Conservation (phyloP, 2,888 invertebrate species). For the Hetaerina titia region DNA sequence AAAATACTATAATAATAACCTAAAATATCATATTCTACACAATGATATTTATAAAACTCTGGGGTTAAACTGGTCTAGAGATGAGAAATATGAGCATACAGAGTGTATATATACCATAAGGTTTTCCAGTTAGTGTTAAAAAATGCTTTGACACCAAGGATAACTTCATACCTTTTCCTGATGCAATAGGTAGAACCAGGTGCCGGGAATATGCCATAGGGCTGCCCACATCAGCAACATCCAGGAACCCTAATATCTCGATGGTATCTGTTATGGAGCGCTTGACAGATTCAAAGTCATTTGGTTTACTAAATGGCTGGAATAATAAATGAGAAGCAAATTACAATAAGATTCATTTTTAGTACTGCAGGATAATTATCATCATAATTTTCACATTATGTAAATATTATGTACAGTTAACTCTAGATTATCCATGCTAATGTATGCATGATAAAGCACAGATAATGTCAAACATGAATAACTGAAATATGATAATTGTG, state of each 20-base stretch:
- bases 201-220: constrained; percentile 95
- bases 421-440: too few species aligned
- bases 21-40: not conserved
- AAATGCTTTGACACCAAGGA: not conserved
- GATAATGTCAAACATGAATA: too few species aligned
- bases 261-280: constrained; percentile 85
- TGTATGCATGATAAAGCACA: too few species aligned
- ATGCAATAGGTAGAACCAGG: constrained; percentile 86
- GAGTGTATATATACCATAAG: too few species aligned
- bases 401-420: too few species aligned
- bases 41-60: not conserved
- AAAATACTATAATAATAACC: not conserved
- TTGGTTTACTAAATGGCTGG: constrained; percentile 80
- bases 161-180: constrained; percentile 71
- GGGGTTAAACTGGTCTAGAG: not conserved
- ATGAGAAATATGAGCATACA: too few species aligned
- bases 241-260: constrained; percentile 92
- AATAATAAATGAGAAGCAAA: constrained; percentile 72
- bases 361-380: not conserved
- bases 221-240: constrained; percentile 92
- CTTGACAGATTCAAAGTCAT: constrained; percentile 83
- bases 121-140: too few species aligned
- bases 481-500: too few species aligned
- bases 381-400: too few species aligned
- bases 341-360: constrained; percentile 56